Evolutionary conservation across 2,113 vertebrate genomes (phyloP).

Genomic region (Castor canadensis): DNA sequence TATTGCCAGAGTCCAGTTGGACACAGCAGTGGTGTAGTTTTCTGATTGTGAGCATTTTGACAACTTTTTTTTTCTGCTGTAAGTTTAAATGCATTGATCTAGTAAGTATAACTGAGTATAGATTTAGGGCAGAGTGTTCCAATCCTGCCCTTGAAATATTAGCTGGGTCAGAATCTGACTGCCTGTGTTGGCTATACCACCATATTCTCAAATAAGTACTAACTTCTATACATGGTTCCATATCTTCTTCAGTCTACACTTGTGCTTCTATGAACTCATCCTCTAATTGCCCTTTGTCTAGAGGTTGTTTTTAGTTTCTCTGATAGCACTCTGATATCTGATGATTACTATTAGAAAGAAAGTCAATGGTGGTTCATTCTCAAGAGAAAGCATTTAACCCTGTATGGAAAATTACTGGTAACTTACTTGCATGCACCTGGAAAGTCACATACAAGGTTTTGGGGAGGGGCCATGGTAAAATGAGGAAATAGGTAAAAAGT

Average conservation of each 20-base stretch:
- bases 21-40: not conserved
- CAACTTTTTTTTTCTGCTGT: not conserved
- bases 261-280: not conserved
- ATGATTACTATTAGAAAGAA: too few relatives aligned
- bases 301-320: too few relatives aligned
- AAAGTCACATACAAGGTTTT: too few relatives aligned
- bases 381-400: too few relatives aligned
- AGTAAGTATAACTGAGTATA: not conserved
- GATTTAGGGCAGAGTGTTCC: too few relatives aligned
- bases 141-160: not conserved
- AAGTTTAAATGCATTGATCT: not conserved
- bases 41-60: not conserved
- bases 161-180: accelerated
- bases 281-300: not conserved
- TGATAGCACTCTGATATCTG: not conserved
- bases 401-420: too few relatives aligned
- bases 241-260: not conserved
- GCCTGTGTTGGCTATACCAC: accelerated
- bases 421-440: too few relatives aligned
- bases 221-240: not conserved
- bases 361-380: too few relatives aligned
- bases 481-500: too few relatives aligned
- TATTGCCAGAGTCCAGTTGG: not conserved
- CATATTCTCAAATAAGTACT: not conserved
- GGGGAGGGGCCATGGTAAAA: too few relatives aligned